Conservation (phyloP, 2,113 vertebrate genomes). For the Casuarius casuarius region DNA sequence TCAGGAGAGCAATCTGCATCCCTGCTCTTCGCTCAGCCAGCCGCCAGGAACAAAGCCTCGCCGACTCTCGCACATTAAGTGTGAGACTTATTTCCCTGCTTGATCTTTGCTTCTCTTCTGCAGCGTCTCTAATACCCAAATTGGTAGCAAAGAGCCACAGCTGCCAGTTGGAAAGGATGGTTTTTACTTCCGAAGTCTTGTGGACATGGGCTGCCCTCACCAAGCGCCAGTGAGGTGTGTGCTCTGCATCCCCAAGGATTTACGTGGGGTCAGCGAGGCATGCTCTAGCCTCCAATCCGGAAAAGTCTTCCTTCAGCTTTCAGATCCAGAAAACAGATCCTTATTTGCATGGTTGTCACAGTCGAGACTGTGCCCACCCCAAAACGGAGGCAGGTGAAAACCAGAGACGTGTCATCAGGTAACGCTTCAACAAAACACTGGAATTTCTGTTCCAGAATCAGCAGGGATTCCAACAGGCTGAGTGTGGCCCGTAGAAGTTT, state of each 20-base stretch:
- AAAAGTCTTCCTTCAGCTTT: not conserved
- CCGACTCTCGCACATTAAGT: too few species aligned
- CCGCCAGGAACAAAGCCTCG: rapidly evolving
- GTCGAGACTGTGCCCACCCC: not conserved
- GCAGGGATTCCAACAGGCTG: not conserved
- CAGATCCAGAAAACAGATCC: not conserved
- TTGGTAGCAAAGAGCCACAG: not conserved
- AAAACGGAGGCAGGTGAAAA: not conserved
- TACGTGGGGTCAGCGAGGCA: not conserved
- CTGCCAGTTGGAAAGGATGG: not conserved
- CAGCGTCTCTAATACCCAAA: not conserved
- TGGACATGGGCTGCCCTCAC: not conserved
- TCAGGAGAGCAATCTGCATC: rapidly evolving
- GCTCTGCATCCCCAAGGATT: not conserved
- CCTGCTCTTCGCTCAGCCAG: not conserved
- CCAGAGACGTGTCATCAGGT: not conserved
- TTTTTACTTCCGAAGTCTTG: not conserved
- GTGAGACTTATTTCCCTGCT: not conserved
- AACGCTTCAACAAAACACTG: not conserved
- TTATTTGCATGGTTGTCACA: not conserved
- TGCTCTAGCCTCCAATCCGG: not conserved
- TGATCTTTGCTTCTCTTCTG: not conserved
- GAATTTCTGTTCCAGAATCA: not conserved
- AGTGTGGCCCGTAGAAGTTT: too few species aligned
- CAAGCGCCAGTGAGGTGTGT: rapidly evolving